Percentiles rank a stretch among this genome's conserved stretches.
phyloP scores from a whole-genome alignment of 2,797 vertebrate genomes.

The Zalophus californianus region DNA sequence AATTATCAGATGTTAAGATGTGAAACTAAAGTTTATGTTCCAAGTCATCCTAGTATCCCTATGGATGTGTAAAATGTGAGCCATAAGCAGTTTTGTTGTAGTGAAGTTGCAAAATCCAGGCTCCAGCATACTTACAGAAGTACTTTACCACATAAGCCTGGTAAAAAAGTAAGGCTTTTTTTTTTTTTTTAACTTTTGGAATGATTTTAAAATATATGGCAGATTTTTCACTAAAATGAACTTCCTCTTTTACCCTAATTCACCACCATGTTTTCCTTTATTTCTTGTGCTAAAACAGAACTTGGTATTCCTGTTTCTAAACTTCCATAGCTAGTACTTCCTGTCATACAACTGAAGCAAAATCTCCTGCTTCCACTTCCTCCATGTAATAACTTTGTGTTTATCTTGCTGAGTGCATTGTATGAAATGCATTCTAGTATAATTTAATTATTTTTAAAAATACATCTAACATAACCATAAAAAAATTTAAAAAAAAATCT shows the following conservation, averaged over 20 bases:
- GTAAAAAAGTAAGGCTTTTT: background rate
- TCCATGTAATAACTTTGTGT: constrained; percentile 47
- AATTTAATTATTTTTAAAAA: constrained; percentile 1
- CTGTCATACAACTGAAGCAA: constrained; percentile 64
- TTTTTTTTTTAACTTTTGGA: constrained; percentile 9
- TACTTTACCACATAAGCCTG: background rate
- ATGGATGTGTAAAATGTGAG: background rate
- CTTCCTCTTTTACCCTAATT: constrained; percentile 64
- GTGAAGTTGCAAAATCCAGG: background rate
- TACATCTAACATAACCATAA: too few relatives aligned
- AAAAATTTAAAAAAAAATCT: background rate
- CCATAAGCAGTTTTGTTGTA: background rate
- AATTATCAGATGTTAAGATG: constrained; percentile 40
- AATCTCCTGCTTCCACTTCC: constrained; percentile 68
- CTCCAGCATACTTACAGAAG: background rate
- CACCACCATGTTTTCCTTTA: constrained; percentile 20
- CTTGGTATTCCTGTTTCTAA: constrained; percentile 76
- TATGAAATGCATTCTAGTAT: constrained; percentile 48
- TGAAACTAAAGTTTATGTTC: constrained; percentile 39
- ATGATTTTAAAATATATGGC: constrained; percentile 16
- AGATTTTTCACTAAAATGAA: constrained; percentile 44
- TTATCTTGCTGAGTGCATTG: constrained; percentile 58
- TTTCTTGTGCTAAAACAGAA: constrained; percentile 62
- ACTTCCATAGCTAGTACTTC: constrained; percentile 71
- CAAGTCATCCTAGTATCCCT: background rate